phyloP scores from a whole-genome alignment of 1,140 invertebrate genomes.

The Chlorops oryzae region DNA sequence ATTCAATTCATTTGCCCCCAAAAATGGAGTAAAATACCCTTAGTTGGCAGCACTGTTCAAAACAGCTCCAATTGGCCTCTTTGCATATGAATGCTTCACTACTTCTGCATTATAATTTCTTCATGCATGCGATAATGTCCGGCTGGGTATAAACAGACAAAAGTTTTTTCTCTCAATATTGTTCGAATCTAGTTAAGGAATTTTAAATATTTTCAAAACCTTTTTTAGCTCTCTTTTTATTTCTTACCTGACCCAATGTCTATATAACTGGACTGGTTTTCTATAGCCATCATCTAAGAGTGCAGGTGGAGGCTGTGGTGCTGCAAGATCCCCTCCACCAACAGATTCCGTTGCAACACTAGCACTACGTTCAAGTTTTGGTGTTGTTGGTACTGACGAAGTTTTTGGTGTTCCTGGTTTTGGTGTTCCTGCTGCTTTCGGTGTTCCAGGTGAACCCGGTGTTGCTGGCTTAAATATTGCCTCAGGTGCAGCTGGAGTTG shows the following conservation, averaged over 20 bases:
- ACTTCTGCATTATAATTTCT: no score
- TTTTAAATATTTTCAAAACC: no score
- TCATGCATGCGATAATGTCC: no score
- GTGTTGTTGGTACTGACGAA: slow-evolving; percentile 23
- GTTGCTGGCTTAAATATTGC: slow-evolving; percentile 19
- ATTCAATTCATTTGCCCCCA: no score
- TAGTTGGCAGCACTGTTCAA: no score
- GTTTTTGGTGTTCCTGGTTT: slow-evolving; percentile 33
- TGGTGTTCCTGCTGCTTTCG: slow-evolving; percentile 32
- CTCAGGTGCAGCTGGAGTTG: slow-evolving; percentile 10
- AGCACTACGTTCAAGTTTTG: slow-evolving; percentile 15
- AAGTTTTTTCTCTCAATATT: no score
- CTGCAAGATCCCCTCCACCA: slow-evolving; percentile 42
- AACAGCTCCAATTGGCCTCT: no score
- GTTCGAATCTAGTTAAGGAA: no score
- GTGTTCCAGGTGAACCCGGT: slow-evolving; percentile 23
- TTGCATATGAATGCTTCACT: no score
- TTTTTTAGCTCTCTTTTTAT: no score
- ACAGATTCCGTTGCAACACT: slow-evolving; percentile 34
- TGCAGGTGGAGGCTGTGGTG: slow-evolving; percentile 53
- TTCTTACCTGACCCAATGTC: slow-evolving; percentile 65
- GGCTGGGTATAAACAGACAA: no score
- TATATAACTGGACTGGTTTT: slow-evolving; percentile 55
- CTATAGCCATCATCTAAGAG: slow-evolving; percentile 50
- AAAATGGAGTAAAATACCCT: no score